These are phyloP conservation scores for Rynchops niger DNA, from an alignment of 2,113 vertebrate genomes.

Conservation along the genomic window DNA sequence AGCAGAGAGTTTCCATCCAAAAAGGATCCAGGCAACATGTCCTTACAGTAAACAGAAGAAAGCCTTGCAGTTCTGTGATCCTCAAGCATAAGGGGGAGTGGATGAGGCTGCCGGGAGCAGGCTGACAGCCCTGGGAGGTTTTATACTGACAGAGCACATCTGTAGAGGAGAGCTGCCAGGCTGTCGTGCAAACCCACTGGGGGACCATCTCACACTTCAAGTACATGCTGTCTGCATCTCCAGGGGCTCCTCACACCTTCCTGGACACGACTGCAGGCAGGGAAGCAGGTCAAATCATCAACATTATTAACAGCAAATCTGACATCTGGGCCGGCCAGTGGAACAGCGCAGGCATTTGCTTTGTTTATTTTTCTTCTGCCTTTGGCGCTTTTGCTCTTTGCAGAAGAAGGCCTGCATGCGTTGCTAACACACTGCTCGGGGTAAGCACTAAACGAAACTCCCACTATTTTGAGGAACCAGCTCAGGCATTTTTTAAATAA, in stretches of 20 bases:
- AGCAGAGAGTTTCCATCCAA: conserved; percentile 46
- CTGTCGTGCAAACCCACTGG: neutral
- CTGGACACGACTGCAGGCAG: neutral
- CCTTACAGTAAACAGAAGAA: conserved; percentile 57
- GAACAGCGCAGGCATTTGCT: conserved; percentile 29
- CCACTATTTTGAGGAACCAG: conserved; percentile 26
- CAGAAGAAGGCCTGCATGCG: neutral
- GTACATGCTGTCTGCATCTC: neutral
- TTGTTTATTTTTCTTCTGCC: conserved; percentile 63
- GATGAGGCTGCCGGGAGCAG: conserved; percentile 24
- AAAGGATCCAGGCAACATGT: conserved; percentile 62
- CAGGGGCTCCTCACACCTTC: conserved; percentile 25
- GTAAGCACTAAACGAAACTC: neutral
- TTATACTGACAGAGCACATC: conserved; percentile 47
- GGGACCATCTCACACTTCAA: neutral
- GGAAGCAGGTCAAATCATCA: neutral
- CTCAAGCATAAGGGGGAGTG: conserved; percentile 1
- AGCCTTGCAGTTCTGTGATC: conserved; percentile 24
- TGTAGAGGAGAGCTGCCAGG: conserved; percentile 33
- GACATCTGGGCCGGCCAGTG: conserved; percentile 14
- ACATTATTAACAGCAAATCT: conserved; percentile 5
- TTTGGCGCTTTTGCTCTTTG: conserved; percentile 6
- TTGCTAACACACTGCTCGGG: conserved; percentile 8
- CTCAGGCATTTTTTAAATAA: conserved; percentile 17
- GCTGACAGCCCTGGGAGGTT: conserved; percentile 28